phyloP scores from a whole-genome alignment of 1,140 invertebrate species.

The Elymnias hypermnestra region DNA sequence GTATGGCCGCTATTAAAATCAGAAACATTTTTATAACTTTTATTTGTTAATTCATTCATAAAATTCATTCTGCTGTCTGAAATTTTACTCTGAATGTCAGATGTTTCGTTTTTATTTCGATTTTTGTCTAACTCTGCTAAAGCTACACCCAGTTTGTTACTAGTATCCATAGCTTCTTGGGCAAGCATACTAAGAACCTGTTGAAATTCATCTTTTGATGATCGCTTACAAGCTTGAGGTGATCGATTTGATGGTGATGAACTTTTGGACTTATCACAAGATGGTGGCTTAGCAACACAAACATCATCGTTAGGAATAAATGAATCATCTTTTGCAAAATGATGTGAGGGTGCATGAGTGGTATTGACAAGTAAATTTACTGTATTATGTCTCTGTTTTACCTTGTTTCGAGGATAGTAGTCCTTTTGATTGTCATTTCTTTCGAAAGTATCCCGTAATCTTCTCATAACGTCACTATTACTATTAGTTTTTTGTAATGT shows the following conservation, averaged over 20 bases:
- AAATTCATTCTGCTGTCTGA: slow-evolving; percentile 55
- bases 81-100: slow-evolving; percentile 51
- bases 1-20: slow-evolving; percentile 24
- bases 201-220: slow-evolving; percentile 74
- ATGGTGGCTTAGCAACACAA: slow-evolving; percentile 64
- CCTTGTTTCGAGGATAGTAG: slow-evolving; percentile 63
- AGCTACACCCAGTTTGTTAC: slow-evolving; percentile 69
- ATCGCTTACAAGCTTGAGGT: slow-evolving; percentile 63
- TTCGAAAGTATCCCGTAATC: slow-evolving; percentile 60
- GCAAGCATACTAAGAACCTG: slow-evolving; percentile 77
- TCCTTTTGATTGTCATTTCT: slow-evolving; percentile 58
- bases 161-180: slow-evolving; percentile 77
- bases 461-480: slow-evolving; percentile 66
- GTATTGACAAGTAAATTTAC: slow-evolving; percentile 68
- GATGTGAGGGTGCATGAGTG: slow-evolving; percentile 48
- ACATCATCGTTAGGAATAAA: slow-evolving; percentile 68
- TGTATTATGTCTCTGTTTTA: slow-evolving; percentile 72
- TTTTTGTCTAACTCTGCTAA: slow-evolving; percentile 72
- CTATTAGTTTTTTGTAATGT: slow-evolving; percentile 69
- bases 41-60: slow-evolving; percentile 50
- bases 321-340: slow-evolving; percentile 72
- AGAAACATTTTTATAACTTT: slow-evolving; percentile 32
- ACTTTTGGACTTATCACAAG: slow-evolving; percentile 71
- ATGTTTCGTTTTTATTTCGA: slow-evolving; percentile 53
- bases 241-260: slow-evolving; percentile 69